A percentile compares a stretch with the other conserved stretches of the same genome.
Conservation (phyloP, 1,140 invertebrate species). For the Globodera ellingtonae region DNA sequence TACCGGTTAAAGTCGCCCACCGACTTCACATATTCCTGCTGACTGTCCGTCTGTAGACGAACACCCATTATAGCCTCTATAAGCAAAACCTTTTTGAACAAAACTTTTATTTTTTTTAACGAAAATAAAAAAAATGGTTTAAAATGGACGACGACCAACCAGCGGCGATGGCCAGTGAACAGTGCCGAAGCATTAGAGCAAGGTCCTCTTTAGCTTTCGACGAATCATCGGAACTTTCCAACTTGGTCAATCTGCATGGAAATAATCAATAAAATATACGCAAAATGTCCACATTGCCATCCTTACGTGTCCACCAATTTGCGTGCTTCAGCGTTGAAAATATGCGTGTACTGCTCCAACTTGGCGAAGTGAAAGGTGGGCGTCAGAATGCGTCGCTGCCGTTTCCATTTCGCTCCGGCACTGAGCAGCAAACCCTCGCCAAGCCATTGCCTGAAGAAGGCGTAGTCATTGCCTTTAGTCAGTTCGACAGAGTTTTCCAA, state of each 20-base stretch:
- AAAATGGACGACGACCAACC: neutral
- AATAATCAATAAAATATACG: neutral
- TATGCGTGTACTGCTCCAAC: conserved; percentile 75
- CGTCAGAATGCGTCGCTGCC: conserved; percentile 80
- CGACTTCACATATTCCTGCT: conserved; percentile 77
- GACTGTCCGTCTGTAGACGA: conserved; percentile 73
- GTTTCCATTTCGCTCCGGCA: conserved; percentile 77
- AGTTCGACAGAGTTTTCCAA: conserved; percentile 38
- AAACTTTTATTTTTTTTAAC: conserved; percentile 44
- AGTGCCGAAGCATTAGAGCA: conserved; percentile 2
- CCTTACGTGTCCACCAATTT: neutral
- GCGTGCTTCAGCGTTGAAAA: neutral
- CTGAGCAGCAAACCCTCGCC: conserved; percentile 64
- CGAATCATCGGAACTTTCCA: neutral
- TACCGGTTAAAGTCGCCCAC: conserved; percentile 70
- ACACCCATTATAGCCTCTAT: conserved; percentile 81
- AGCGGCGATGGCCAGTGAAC: conserved; percentile 27
- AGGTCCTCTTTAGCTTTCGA: neutral
- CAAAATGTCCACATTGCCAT: neutral
- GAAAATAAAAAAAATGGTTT: conserved; percentile 27
- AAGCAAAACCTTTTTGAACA: neutral
- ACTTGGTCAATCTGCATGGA: neutral
- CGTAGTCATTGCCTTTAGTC: conserved; percentile 41
- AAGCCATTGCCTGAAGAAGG: conserved; percentile 41
- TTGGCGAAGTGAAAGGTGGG: conserved; percentile 87